Conservation (phyloP, 1,140 invertebrate species). For the Scaptomyza hsui region DNA sequence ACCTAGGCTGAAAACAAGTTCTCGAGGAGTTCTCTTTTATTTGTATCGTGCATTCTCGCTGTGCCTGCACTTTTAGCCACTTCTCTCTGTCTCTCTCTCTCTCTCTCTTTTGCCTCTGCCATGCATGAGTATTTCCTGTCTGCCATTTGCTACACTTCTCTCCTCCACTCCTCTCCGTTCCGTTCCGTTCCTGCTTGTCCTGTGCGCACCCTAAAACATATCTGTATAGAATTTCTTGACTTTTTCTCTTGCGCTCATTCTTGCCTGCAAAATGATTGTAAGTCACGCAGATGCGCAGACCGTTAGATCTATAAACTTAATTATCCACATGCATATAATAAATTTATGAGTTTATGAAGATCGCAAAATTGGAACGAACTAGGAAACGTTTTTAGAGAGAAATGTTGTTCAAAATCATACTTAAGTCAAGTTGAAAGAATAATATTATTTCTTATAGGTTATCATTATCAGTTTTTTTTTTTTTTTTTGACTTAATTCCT, state of each 20-base stretch:
- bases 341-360: no score
- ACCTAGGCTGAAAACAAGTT: conserved; percentile 58
- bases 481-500: no score
- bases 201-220: conserved; percentile 21
- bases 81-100: conserved; percentile 2
- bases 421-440: no score
- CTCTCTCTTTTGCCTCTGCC: background rate
- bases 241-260: conserved; percentile 8
- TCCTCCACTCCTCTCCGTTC: background rate
- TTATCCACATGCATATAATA: conserved; percentile 6
- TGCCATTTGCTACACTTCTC: background rate
- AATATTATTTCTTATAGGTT: no score
- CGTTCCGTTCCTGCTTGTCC: conserved; percentile 16
- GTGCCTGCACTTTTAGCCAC: conserved; percentile 34
- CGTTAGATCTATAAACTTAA: conserved; percentile 27
- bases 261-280: conserved; percentile 14
- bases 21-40: conserved; percentile 27
- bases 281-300: conserved; percentile 21
- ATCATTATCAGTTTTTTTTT: no score
- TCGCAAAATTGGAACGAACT: no score
- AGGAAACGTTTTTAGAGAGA: no score
- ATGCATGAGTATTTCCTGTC: conserved; percentile 26
- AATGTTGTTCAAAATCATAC: no score
- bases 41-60: conserved; percentile 29
- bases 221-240: conserved; percentile 8